phyloP scores from a whole-genome alignment of 2,797 vertebrate genomes.

The Galago senegalensis region DNA sequence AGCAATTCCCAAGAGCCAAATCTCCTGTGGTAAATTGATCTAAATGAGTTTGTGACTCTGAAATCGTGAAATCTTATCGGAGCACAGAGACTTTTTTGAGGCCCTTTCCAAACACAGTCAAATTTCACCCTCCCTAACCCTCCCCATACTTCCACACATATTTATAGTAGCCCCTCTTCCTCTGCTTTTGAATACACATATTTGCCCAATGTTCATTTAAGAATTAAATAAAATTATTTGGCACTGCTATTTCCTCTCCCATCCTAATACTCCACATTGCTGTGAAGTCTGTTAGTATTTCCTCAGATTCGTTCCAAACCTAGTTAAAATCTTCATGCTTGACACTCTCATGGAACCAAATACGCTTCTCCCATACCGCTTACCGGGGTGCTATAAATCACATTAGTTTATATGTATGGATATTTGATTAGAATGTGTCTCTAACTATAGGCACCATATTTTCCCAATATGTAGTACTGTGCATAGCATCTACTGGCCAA shows the following conservation, averaged over 20 bases:
- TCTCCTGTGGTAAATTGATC: slow-evolving; percentile 29
- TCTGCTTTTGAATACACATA: background rate
- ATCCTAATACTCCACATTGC: background rate
- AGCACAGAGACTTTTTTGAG: background rate
- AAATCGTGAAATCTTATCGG: slow-evolving; percentile 7
- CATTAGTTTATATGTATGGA: background rate
- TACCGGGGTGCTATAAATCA: background rate
- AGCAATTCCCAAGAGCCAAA: background rate
- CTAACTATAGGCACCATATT: background rate
- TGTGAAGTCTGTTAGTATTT: background rate
- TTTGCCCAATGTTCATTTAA: slow-evolving; percentile 41
- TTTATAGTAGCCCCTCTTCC: background rate
- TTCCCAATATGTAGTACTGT: background rate
- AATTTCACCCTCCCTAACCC: background rate
- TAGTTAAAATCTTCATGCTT: background rate
- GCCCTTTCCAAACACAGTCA: background rate
- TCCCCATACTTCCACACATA: background rate
- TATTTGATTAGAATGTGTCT: slow-evolving; percentile 22
- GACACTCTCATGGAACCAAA: background rate
- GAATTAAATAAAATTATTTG: slow-evolving; percentile 4
- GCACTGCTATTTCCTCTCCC: background rate
- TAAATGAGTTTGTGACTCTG: slow-evolving; percentile 20
- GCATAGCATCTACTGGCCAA: background rate
- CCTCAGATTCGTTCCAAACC: background rate
- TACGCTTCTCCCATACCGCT: background rate